Percentiles rank a stretch among this genome's conserved stretches.
Conservation (phyloP, 1,140 invertebrate genomes). For the Vanessa tameamea region DNA sequence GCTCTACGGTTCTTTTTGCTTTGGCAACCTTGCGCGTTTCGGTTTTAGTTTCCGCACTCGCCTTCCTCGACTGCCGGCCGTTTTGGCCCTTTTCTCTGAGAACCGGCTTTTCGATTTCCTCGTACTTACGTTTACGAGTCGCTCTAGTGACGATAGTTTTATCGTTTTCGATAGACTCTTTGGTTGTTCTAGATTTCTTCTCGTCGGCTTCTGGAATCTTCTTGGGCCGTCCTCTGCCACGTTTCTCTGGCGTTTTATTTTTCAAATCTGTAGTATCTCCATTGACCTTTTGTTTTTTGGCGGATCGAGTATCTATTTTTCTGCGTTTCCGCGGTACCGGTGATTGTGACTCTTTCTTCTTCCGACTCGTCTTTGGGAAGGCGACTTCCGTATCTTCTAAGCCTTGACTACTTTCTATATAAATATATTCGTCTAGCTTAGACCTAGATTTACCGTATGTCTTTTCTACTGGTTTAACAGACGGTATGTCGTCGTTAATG, state of each 20-base stretch:
- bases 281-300: constrained; percentile 44
- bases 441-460: constrained; percentile 72
- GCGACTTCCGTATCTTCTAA: constrained; percentile 68
- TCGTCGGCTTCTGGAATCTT: constrained; percentile 38
- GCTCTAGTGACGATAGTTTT: constrained; percentile 50
- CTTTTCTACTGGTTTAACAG: constrained; percentile 71
- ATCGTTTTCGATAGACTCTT: constrained; percentile 75
- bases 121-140: constrained; percentile 60
- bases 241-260: constrained; percentile 36
- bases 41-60: constrained; percentile 24
- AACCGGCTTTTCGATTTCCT: constrained; percentile 63
- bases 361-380: constrained; percentile 62
- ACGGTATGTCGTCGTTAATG: constrained; percentile 61
- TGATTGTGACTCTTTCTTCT: constrained; percentile 52
- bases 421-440: constrained; percentile 71
- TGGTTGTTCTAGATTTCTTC: constrained; percentile 54
- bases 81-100: constrained; percentile 72
- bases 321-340: constrained; percentile 68
- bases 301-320: constrained; percentile 50
- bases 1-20: constrained; percentile 47
- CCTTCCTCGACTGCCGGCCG: constrained; percentile 52
- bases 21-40: constrained; percentile 54
- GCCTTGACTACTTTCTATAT: constrained; percentile 70
- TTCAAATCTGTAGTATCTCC: constrained; percentile 29
- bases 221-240: constrained; percentile 46